Conservation (phyloP, 2,113 vertebrate species). For the Martes martes region DNA sequence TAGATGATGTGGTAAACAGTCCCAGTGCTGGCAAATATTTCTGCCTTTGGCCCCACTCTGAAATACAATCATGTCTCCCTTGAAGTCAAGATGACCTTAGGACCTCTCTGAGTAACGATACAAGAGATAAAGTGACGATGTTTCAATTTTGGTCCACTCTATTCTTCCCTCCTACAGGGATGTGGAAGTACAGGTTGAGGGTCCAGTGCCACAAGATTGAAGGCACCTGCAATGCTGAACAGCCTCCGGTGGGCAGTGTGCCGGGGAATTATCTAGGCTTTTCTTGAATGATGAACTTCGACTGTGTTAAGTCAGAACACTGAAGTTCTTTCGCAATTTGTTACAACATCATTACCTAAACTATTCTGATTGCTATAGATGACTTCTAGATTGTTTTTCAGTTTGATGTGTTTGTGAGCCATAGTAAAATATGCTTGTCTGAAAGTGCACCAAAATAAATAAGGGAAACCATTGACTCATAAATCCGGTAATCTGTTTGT, state of each 20-base stretch:
- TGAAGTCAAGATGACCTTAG: neutral
- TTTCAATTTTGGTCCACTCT: neutral
- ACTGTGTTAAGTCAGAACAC: neutral
- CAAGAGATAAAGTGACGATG: neutral
- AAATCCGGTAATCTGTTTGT: neutral
- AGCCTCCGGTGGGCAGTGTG: rapidly evolving
- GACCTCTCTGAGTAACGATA: neutral
- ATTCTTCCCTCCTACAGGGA: neutral
- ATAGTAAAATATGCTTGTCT: neutral
- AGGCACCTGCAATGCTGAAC: neutral
- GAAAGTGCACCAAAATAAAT: neutral
- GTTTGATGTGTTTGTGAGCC: neutral
- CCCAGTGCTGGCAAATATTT: neutral
- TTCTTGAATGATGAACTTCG: neutral
- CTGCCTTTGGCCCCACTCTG: neutral
- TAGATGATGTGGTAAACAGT: neutral
- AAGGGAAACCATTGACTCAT: neutral
- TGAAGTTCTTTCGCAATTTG: neutral
- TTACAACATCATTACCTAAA: neutral
- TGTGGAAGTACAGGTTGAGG: neutral
- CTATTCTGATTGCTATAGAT: neutral
- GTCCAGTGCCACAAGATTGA: neutral
- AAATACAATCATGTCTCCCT: neutral
- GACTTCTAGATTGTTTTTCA: neutral
- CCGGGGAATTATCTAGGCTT: neutral